These are phyloP conservation scores for Spodoptera exigua DNA, from an alignment of 2,888 invertebrate species.

Conservation along the genomic window DNA sequence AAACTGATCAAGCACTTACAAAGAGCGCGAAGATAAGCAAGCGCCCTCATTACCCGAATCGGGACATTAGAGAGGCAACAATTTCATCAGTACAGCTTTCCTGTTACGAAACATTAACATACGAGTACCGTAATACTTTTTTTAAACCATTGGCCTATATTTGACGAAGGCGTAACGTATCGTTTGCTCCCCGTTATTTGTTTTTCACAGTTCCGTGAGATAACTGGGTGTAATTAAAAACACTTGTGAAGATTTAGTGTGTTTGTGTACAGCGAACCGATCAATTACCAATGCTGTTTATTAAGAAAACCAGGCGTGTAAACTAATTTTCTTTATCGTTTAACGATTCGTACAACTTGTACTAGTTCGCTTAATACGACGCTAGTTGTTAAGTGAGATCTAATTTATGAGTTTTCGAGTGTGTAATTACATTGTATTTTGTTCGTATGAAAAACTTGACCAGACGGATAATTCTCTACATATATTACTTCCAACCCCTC, in stretches of 20 bases:
- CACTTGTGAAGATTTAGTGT: conserved; percentile 50
- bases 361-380: conserved; percentile 4
- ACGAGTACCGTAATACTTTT: conserved; percentile 56
- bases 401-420: conserved; percentile 6
- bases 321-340: conserved; percentile 42
- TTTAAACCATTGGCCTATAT: conserved; percentile 68
- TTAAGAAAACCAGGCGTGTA: conserved; percentile 38
- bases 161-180: conserved; percentile 54
- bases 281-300: conserved; percentile 46
- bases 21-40: conserved; percentile 47
- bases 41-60: conserved; percentile 51
- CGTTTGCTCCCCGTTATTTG: conserved; percentile 52
- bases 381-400: conserved; percentile 1
- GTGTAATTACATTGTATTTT: conserved; percentile 7
- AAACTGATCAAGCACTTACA: conserved; percentile 35
- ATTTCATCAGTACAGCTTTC: conserved; percentile 54
- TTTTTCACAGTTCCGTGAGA: conserved; percentile 50
- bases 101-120: conserved; percentile 59
- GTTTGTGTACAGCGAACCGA: conserved; percentile 47
- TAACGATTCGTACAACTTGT: conserved; percentile 28
- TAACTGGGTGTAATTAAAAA: conserved; percentile 50
- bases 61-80: conserved; percentile 55
- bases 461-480: neutral
- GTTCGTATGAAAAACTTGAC: neutral
- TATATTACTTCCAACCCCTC: conserved; percentile 2